Base-by-base conservation (phyloP, 2,113 vertebrate genomes). In the Helogale parvula region DNA sequence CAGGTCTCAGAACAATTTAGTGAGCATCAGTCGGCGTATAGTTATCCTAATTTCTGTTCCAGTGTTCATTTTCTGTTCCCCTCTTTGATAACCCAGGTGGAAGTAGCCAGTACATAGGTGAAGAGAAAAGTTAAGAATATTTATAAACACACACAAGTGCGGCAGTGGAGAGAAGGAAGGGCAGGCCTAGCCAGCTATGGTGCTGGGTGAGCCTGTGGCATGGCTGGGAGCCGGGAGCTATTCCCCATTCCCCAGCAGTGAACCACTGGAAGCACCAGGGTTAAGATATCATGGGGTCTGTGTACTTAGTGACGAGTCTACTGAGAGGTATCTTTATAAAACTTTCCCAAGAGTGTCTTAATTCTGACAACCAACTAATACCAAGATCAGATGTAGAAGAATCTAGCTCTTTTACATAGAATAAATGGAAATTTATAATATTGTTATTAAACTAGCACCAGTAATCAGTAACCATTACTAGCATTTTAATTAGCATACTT, bases 331-430 rank as follows among this genome's bases (percentile, higher is more conserved):
- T 96, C 50, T 71, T 93, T 68, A 45, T 82, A 84, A 85, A 96
- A 69, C n/a, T 85, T 35, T 83, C 63, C 52, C 31, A 87, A 72
- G 27, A 47, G 9, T 83, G 8, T 92, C 54, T 94, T 45, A 50
- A 66, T 96, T 79, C 29, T 92, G 29, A 91, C 47, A 12, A 60
- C 25, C 54, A 68, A 82, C 50, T 81, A 12, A 66, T 50, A 10
- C 45, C 80, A 92, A 47, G 60, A 74, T 91, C 81, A 90, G 35
- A 69, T 90, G 15, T 65, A 85, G 47, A 94, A 96, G 65, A 96
- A 65, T 89, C 35, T 10, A 82, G 31, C 63, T 81, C 66, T 31
- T 63, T 86, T 80, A 65, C 7, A 27, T 93, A 93, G 68, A 68
- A 82, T 91, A 81, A 83, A 57, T 35, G 74, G 35, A 93, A 90